Base-by-base conservation (phyloP, 2,113 vertebrate genomes). In the Xenotilapia leptura region DNA sequence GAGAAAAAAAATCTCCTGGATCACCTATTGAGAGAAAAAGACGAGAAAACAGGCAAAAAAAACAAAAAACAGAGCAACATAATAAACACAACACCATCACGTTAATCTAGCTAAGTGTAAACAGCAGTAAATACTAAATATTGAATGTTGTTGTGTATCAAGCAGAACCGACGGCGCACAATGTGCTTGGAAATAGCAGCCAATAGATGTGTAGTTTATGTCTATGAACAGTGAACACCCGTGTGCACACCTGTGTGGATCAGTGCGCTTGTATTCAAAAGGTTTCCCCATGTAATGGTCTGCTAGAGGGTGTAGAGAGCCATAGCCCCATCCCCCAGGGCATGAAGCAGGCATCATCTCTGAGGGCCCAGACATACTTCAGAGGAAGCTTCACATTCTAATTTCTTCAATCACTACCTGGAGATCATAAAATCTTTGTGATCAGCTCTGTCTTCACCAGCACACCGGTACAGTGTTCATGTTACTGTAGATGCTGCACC, bases 341-440 rank as follows among this genome's bases (percentile, higher is more conserved):
- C 53, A 23, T 54, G 53, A 54, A 54, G 53, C 53, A 0, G 53
- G 10, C 0, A 1, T 12, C 0, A 33, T 33, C 2, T 33, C 2
- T 68, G 0, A 68, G 19, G 3, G 0, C 8, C 8, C 14, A 33
- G 28, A 19, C 55, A 58, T 28, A 26, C 56, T 60, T 62, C 56
- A 60, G 15, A 60, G 56, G 28, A 68, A 38, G 62, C 33, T 40
- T 19, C 56, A 60, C 28, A 6, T 10, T 6, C 56, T 60, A 10
- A 60, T 60, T 65, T 65, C 7, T 65, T 65, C 17, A 62, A 7
- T 65, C 17, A 2, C 31, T 7, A 5, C 60, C 9, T 36, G 17
- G 4, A 65, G 28, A 36, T 36, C 31, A 36, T 42, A 40, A 40
- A 21, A 0, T 38, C 19, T 68, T 38, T 40, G 36, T 14, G 36